Conservation (phyloP, 2,888 invertebrate species). For the Azorinus chamasolen region DNA sequence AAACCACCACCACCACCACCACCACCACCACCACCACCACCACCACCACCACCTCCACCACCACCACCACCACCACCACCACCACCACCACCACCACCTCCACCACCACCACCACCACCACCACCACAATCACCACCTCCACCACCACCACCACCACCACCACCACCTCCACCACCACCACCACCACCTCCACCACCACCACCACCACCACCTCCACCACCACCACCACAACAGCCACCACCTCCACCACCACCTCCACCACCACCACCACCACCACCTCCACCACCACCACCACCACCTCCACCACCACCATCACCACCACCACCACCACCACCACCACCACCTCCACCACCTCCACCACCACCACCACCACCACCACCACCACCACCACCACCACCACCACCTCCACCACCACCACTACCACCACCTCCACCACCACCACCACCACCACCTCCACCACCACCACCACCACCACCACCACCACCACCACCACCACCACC, state of each 20-base stretch:
- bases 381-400: conserved; percentile 3
- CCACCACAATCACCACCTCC: too few species aligned
- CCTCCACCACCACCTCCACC: conserved; percentile 1
- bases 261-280: conserved; percentile 1
- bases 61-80: conserved; percentile 3
- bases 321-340: conserved; percentile 3
- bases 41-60: conserved; percentile 1
- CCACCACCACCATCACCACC: conserved; percentile 4
- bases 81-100: conserved; percentile 1
- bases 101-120: conserved; percentile 3
- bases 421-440: conserved; percentile 9
- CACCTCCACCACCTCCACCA: conserved; percentile 1
- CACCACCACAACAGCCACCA: too few species aligned
- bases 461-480: conserved; percentile 14
- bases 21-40: conserved; percentile 3
- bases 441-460: conserved; percentile 15
- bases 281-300: conserved; percentile 1
- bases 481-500: conserved; percentile 15
- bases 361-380: conserved; percentile 3
- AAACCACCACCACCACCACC: too few species aligned
- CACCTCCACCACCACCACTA: not conserved
- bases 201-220: conserved; percentile 1
- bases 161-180: conserved; percentile 1
- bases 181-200: conserved; percentile 1
- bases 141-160: conserved; percentile 3